Evolutionary conservation across 2,888 invertebrate species (phyloP), one percentile per base, ranked within the genome.

Genomic region (Ormyrus pomaceus): DNA sequence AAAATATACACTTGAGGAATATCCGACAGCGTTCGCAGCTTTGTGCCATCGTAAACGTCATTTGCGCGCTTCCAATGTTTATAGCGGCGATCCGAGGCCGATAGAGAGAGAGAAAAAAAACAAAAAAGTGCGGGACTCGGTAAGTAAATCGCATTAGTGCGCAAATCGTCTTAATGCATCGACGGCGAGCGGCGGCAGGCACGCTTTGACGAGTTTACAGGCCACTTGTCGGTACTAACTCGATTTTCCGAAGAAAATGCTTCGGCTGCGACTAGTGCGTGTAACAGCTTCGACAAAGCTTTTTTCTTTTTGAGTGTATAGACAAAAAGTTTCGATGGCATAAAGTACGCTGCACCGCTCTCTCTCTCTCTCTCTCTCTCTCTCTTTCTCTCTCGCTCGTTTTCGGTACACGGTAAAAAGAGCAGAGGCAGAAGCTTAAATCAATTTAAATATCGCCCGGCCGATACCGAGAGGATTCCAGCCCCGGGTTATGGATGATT

Each of bases 381-480:
- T 73, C 68, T 46, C 65, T 58, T 51, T 65, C 13, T 71, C 55
- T 55, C 3, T 34, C 46, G 55, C 10, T 58, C 55, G 8, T 6
- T 9, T 1, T 51, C 59, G n/a, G 11, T 13, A 6, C 8, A 46
- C 59, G 7, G 51, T 59, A 61, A 73, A 56, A 74, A 73, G 78
- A 66, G 53, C 34, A 59, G 69, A 77, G 80, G 79, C 66, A 55
- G 55, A 62, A 68, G 73, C 80, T 87, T 87, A 88, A 88, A 87
- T 87, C 87, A 87, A 87, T 89, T 88, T 87, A 87, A 88, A 88
- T 87, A 89, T 88, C 87, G 86, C n/a, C 87, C 87, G 86, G 86
- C 86, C 85, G 83, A 80, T 83, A 73, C 45, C 56, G 46, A 64
- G 70, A 68, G 73, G 76, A 78, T 80, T 82, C 85, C 82, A 85